A percentile compares a stretch with the other conserved stretches of the same genome.
Conservation (phyloP, 2,113 vertebrate genomes). For the Pseudonaja textilis region DNA sequence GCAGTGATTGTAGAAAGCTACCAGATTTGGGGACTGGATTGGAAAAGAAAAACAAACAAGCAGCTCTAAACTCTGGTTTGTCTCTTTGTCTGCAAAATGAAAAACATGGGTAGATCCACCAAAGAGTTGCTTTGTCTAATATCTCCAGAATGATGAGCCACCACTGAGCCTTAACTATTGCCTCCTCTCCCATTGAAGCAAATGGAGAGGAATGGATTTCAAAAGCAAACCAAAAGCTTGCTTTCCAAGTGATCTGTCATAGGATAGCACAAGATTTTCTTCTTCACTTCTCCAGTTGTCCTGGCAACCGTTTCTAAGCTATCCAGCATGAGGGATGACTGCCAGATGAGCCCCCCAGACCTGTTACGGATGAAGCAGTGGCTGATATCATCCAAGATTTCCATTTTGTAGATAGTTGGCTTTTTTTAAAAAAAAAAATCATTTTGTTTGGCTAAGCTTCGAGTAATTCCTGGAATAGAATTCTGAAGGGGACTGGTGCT, state of each 20-base stretch:
- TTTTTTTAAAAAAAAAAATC: not conserved
- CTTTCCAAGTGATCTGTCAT: accelerated
- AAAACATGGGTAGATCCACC: not conserved
- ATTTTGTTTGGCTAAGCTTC: not conserved
- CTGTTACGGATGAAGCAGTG: not conserved
- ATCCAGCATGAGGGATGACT: constrained; percentile 3
- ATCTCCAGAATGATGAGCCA: not conserved
- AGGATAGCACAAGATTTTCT: not conserved
- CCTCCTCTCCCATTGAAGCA: not conserved
- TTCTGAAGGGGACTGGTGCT: not conserved
- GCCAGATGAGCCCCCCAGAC: constrained; percentile 20
- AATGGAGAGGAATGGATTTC: not conserved
- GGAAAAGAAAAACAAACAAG: not conserved
- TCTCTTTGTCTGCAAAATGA: not conserved
- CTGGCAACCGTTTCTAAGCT: not conserved
- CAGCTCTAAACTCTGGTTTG: not conserved
- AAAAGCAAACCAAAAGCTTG: not conserved
- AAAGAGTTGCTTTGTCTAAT: not conserved
- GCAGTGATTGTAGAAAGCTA: too few species aligned
- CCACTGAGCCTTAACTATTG: not conserved
- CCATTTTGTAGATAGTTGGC: not conserved
- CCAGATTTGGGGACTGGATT: not conserved
- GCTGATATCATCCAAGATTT: not conserved
- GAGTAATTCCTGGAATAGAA: not conserved
- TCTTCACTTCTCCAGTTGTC: constrained; percentile 1